Base-by-base conservation (phyloP, 1,140 invertebrate species). In the Drosophila grimshawi region DNA sequence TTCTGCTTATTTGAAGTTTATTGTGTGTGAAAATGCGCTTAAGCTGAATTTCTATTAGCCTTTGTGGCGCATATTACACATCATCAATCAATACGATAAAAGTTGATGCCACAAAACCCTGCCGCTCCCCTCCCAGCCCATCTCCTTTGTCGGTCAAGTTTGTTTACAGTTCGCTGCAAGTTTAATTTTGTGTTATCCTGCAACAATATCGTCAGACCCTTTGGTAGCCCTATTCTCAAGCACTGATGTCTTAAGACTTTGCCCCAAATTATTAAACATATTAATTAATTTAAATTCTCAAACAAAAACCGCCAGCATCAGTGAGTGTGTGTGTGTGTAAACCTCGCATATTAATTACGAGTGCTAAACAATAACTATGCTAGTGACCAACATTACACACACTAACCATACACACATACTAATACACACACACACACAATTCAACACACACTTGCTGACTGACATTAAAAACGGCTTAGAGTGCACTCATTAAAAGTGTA, bases 1-100 rank as follows among this genome's bases (percentile, higher is more conserved):
- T 43, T 43, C 63, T 67, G 72, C 75, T 83, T 90, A 86, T 90
- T 81, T 80, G 81, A 90, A 82, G 79, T 90, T 86, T 90, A 90
- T 90, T 90, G 81, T 90, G 86, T 90, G 86, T 89, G 85, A 89
- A 90, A 90, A 90, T 88, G 74, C 80, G 85, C 85, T 88, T 90
- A 80, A 86, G 80, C 68, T 83, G 79, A 90, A 90, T 81, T 90
- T 90, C 86, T 90, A 90, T 90, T 83, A 90, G 86, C 86, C 78
- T 85, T 88, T 88, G 10, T 88, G 90, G 80, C 88, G 82, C 79
- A 90, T 77, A 83, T 90, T 86, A 81, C 76, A 77, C 80, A 86
- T 90, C 88, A 91, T 91, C 88, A 90, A 91, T 91, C 88, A 91
- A 81, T 83, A 62, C 80, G 83, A 88, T 86, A 88, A 83, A 86